These are phyloP conservation scores for Ricordea florida DNA, from an alignment of 92 coral and sea anemone genomes.

Conservation along the genomic window DNA sequence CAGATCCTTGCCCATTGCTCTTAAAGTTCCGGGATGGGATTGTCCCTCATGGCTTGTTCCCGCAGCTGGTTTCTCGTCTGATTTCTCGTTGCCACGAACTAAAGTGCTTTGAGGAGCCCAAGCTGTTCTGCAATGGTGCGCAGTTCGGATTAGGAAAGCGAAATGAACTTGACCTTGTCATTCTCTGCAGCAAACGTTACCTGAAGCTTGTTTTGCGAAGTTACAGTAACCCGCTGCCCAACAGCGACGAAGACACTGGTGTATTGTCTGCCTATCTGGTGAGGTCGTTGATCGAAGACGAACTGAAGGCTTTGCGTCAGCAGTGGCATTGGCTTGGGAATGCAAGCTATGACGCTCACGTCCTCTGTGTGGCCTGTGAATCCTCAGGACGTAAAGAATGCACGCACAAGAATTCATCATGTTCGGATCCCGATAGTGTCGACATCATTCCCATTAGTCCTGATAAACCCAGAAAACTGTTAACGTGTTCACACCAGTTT, in stretches of 20 bases:
- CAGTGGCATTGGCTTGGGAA: constrained; percentile 58
- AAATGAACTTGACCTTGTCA: constrained; percentile 39
- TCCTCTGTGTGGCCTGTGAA: constrained; percentile 20
- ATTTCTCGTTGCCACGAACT: constrained; percentile 15
- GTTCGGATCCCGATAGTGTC: constrained; percentile 18
- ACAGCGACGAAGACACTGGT: neutral
- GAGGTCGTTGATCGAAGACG: constrained; percentile 9
- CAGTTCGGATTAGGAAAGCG: constrained; percentile 40
- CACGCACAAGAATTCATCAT: neutral
- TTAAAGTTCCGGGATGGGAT: constrained; percentile 39
- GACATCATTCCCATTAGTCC: constrained; percentile 16
- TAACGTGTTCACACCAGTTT: constrained; percentile 29
- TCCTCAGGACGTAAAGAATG: neutral
- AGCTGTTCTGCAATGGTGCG: constrained; percentile 43
- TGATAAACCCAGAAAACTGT: neutral
- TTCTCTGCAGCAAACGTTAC: constrained; percentile 29
- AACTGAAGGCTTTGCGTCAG: constrained; percentile 2
- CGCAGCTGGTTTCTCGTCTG: constrained; percentile 45
- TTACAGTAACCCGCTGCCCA: neutral
- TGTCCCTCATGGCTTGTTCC: constrained; percentile 60
- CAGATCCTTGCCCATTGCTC: constrained; percentile 37
- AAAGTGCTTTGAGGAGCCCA: constrained; percentile 16
- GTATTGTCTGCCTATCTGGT: neutral
- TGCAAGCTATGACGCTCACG: constrained; percentile 24
- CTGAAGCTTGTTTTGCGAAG: constrained; percentile 8